A percentile compares a stretch with the other conserved stretches of the same genome.
Conservation (phyloP, 2,113 vertebrate species). For the Alligator mississippiensis region DNA sequence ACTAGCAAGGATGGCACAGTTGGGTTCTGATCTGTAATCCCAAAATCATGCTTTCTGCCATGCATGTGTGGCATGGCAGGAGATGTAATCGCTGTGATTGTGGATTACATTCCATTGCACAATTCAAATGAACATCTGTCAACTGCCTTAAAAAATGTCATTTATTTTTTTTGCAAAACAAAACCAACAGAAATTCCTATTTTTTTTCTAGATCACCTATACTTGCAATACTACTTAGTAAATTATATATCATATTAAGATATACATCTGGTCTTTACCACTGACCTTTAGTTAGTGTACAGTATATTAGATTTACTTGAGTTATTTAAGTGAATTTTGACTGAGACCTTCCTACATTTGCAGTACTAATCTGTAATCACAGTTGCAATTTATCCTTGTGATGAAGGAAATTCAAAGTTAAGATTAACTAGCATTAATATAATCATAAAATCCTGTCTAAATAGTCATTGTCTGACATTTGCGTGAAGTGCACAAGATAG, state of each 20-base stretch:
- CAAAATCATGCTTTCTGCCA: too few species aligned
- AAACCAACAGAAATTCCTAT: background rate
- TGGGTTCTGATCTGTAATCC: too few species aligned
- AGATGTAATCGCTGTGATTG: too few species aligned
- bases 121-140: too few species aligned
- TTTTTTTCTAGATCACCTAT: background rate
- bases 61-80: too few species aligned
- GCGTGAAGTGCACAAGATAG: background rate
- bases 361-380: background rate
- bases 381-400: background rate
- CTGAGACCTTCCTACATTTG: background rate
- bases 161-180: background rate
- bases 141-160: background rate
- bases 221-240: background rate
- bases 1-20: too few species aligned
- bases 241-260: background rate
- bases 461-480: background rate
- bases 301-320: background rate
- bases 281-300: background rate
- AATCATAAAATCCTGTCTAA: background rate
- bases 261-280: background rate
- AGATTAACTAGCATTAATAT: background rate
- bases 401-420: accelerated
- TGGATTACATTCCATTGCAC: too few species aligned
- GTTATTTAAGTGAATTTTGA: background rate